Evolutionary conservation across 2,113 vertebrate species (phyloP), one percentile per base, ranked within the genome.

Genomic region (Polyodon spathula): DNA sequence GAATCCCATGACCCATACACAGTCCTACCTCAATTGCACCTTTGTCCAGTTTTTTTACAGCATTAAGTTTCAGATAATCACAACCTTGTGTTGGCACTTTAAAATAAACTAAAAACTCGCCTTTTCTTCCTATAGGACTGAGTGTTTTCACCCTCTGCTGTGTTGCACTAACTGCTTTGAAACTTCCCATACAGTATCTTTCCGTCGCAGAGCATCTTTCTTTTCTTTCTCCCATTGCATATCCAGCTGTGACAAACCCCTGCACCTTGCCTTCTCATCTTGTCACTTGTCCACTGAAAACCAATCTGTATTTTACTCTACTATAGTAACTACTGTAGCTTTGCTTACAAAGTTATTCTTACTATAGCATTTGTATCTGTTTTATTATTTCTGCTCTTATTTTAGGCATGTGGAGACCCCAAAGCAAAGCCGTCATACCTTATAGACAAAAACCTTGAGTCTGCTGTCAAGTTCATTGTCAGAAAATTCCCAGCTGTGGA

Each of bases 381-480:
- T 61, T 58, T 81, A 73, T 66, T 59, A 61, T 56, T 65, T 70
- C 63, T 64, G 81, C 68, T 77, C 82, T 68, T 68, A 68, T 83
- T 75, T 39, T 76, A 93, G 96, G 96, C 96, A 68, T 98, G 96
- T 43, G 94, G 95, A 53, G 96, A 98, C 61, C 94, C 96, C 67
- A 98, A 98, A 88, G 96, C 95, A 67, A 98, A 98, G 79, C 95
- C 96, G 66, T 98, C 95, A 37, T 98, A 97, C 74, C 92, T 98
- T 67, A 93, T 98, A 37, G 95, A 98, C 78, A 98, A 97, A 88
- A 98, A 97, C 77, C 76, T 98, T 79, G 96, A 98, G 79, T 96
- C 95, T 50, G 96, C 95, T 6, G 95, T 98, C 76, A 98, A 98
- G 84, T 98, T 98, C 78, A 98, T 98, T 69, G 93, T 97, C 77